phyloP scores from a whole-genome alignment of 2,113 vertebrate species.

The Pomatorhinus ruficollis region DNA sequence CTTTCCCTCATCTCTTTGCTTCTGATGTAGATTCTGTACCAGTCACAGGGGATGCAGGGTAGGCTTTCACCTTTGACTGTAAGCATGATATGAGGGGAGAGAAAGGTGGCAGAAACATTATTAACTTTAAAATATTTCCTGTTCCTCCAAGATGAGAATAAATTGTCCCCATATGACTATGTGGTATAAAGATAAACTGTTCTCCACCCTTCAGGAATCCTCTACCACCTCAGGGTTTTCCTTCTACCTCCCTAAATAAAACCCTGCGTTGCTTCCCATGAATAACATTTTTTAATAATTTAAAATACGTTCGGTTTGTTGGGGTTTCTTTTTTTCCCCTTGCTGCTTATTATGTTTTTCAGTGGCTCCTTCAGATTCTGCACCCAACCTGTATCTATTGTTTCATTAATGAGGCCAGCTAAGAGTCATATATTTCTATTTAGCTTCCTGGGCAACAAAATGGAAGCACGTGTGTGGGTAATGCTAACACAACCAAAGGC shows the following conservation, averaged over 20 bases:
- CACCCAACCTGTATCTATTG: neutral
- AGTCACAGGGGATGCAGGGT: conserved; percentile 2
- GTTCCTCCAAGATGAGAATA: conserved; percentile 59
- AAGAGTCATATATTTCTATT: conserved; percentile 10
- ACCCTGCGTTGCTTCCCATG: neutral
- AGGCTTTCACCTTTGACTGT: conserved; percentile 62
- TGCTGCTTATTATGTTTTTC: neutral
- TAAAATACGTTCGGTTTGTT: neutral
- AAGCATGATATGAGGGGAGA: conserved; percentile 29
- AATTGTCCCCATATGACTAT: conserved; percentile 54
- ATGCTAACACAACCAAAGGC: conserved; percentile 31
- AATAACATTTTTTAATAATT: conserved; percentile 13
- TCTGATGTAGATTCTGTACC: conserved; percentile 46
- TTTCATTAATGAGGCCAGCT: neutral
- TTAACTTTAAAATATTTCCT: conserved; percentile 68
- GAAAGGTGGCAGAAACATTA: conserved; percentile 49
- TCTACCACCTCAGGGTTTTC: conserved; percentile 3
- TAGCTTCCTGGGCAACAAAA: conserved; percentile 37
- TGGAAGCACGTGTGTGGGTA: conserved; percentile 19
- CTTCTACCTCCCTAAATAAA: conserved; percentile 11
- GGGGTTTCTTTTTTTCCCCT: neutral
- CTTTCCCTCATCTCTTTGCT: conserved; percentile 7
- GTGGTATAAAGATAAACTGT: neutral
- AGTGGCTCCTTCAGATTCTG: neutral
- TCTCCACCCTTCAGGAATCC: conserved; percentile 13